Evolutionary conservation across 2,113 vertebrate genomes (phyloP).

Genomic region (Anas platyrhynchos): DNA sequence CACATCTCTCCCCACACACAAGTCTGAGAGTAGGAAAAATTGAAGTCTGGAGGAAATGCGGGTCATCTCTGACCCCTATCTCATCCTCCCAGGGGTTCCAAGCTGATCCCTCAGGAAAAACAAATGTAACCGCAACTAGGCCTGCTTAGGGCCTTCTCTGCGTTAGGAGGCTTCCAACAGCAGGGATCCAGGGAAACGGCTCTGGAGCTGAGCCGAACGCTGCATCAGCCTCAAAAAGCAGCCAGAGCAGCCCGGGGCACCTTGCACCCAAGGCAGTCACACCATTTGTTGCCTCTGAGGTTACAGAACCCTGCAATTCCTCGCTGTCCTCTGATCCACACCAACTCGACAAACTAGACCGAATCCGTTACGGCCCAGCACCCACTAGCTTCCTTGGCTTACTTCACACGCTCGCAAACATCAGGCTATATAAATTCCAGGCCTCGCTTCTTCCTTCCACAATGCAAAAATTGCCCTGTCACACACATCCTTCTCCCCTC

Average conservation of each 20-base stretch:
- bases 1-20: background rate
- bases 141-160: background rate
- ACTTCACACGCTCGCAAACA: background rate
- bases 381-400: conserved; percentile 23
- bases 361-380: conserved; percentile 11
- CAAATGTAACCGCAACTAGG: background rate
- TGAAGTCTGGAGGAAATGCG: background rate
- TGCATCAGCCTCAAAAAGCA: background rate
- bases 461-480: background rate
- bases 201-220: background rate
- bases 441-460: conserved; percentile 23
- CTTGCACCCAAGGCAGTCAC: background rate
- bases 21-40: background rate
- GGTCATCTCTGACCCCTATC: background rate
- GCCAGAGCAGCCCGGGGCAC: background rate
- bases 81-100: background rate
- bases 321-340: background rate
- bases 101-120: background rate
- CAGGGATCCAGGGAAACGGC: background rate
- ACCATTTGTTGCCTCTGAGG: background rate
- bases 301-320: background rate
- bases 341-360: background rate
- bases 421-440: background rate
- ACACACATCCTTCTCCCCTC: background rate
- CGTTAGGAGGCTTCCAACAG: background rate